Conservation (phyloP, 2,888 invertebrate species). For the Apocheima hispidaria region DNA sequence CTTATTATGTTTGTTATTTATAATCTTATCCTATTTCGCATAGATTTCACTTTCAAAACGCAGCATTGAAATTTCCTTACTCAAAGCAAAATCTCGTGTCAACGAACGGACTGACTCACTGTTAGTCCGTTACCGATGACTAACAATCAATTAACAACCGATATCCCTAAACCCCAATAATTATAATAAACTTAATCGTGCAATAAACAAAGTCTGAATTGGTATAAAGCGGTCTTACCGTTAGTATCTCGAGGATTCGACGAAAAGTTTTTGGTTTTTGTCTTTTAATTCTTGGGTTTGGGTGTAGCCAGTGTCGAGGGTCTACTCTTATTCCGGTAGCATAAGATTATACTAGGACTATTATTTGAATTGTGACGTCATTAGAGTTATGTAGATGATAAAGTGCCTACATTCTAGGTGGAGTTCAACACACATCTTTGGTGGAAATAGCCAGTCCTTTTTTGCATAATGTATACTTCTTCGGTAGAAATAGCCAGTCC, state of each 20-base stretch:
- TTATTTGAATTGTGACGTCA: no score
- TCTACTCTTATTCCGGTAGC: neutral
- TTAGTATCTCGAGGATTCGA: constrained; percentile 65
- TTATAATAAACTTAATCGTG: constrained; percentile 54
- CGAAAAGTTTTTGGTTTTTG: constrained; percentile 72
- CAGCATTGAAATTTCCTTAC: neutral
- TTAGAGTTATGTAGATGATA: no score
- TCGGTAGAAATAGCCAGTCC: no score
- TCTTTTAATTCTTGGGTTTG: constrained; percentile 50
- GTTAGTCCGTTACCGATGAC: constrained; percentile 74
- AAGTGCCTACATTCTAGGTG: no score
- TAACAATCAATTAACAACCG: constrained; percentile 79
- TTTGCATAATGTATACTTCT: no score
- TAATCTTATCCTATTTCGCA: neutral
- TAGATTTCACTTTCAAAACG: constrained; percentile 13
- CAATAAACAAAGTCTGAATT: constrained; percentile 54
- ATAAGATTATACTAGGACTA: no score
- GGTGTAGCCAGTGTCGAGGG: constrained; percentile 22
- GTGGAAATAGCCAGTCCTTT: no score
- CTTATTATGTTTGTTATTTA: neutral
- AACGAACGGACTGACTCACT: constrained; percentile 69
- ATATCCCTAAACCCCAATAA: constrained; percentile 55
- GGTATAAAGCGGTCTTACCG: constrained; percentile 55
- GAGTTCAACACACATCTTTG: no score
- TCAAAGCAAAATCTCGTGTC: constrained; percentile 27